Evolutionary conservation across 2,888 invertebrate species (phyloP).

Genomic region (Ptilodon capucinus): DNA sequence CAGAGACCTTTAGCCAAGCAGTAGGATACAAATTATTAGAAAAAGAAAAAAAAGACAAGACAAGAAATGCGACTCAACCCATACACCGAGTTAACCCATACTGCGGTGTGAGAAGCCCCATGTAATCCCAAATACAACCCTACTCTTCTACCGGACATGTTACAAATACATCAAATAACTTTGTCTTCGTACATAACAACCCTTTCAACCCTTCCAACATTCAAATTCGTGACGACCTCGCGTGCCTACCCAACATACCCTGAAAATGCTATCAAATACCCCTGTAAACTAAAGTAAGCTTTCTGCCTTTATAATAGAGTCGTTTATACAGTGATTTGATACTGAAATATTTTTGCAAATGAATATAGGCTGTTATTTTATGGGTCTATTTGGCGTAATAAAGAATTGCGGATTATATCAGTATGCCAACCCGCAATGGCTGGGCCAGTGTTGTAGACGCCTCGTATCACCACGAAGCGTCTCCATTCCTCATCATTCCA

Average conservation of each 20-base stretch:
- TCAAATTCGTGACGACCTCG: constrained; percentile 46
- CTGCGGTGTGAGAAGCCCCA: too few species aligned
- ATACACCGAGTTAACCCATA: too few species aligned
- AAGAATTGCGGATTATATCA: background rate
- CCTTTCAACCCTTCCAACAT: constrained; percentile 11
- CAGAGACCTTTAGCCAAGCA: too few species aligned
- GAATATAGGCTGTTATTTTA: constrained; percentile 28
- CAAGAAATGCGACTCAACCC: too few species aligned
- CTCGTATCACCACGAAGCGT: background rate
- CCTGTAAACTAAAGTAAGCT: constrained; percentile 19
- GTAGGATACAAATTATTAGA: too few species aligned
- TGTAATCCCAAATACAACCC: too few species aligned
- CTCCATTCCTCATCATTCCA: too few species aligned
- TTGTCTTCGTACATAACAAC: constrained; percentile 3
- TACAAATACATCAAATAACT: background rate
- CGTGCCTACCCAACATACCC: constrained; percentile 41
- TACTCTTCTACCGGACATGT: too few species aligned
- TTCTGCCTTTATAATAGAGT: constrained; percentile 15
- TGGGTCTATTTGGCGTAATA: constrained; percentile 15
- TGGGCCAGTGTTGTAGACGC: too few species aligned
- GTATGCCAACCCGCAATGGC: too few species aligned
- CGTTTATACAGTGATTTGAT: constrained; percentile 12
- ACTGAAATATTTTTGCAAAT: constrained; percentile 40
- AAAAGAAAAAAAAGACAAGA: too few species aligned
- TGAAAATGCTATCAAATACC: constrained; percentile 23